phyloP scores from a whole-genome alignment of 37 sponge, comb jelly and placozoan genomes.

The Lycopodina hypogea region DNA sequence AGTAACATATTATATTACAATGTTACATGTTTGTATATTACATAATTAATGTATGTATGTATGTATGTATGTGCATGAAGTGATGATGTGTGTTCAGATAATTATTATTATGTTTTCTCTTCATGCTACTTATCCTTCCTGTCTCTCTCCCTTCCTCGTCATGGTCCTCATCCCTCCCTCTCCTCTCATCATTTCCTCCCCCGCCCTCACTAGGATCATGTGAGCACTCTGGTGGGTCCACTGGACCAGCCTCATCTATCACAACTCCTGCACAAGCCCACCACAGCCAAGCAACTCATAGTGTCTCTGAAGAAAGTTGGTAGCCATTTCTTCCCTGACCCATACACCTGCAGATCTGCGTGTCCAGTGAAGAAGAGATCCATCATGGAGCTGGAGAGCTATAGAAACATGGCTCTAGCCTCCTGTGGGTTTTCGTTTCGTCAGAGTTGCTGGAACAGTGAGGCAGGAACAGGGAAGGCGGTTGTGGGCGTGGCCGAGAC shows the following conservation, averaged over 20 bases:
- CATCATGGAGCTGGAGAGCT: conserved; percentile 46
- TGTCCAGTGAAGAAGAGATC: conserved; percentile 46
- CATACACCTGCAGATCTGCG: conserved; percentile 67
- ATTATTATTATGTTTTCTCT: too few species aligned
- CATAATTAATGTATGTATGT: not conserved
- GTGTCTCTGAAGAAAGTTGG: conserved; percentile 52
- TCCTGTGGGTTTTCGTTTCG: conserved; percentile 45
- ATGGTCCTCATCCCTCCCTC: too few species aligned
- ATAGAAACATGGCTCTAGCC: conserved; percentile 72
- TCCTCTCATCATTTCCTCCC: too few species aligned
- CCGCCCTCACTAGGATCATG: conserved; percentile 7
- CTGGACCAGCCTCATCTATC: conserved; percentile 10
- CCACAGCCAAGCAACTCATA: conserved; percentile 37
- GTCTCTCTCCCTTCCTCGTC: too few species aligned
- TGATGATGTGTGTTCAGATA: too few species aligned
- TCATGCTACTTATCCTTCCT: too few species aligned
- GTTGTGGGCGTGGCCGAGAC: conserved; percentile 16
- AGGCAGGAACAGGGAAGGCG: conserved; percentile 16
- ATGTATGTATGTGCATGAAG: too few species aligned
- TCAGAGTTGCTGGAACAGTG: conserved; percentile 78
- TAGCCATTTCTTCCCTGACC: conserved; percentile 65
- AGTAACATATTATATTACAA: too few species aligned
- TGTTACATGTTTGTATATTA: too few species aligned
- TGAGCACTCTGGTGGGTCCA: conserved; percentile 23
- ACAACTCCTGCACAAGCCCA: conserved; percentile 40